Conservation (phyloP, 2,113 vertebrate genomes). For the Pipa parva region DNA sequence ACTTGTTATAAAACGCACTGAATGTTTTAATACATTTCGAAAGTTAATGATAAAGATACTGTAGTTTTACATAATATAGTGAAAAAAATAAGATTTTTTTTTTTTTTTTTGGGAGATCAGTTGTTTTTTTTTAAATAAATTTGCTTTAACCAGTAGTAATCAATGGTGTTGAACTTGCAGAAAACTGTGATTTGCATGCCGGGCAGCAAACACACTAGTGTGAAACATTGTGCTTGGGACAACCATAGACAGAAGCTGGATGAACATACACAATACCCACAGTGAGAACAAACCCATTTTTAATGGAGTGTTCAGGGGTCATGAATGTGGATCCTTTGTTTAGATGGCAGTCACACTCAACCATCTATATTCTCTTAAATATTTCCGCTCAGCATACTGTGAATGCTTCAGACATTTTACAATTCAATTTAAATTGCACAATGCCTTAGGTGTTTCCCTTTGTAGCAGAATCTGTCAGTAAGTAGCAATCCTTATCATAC, state of each 20-base stretch:
- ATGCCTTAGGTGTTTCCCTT: not conserved
- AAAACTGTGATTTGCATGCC: not conserved
- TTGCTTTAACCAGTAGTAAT: not conserved
- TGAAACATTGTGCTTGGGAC: constrained; percentile 8
- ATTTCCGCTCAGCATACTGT: constrained; percentile 1
- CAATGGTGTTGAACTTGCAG: fast-evolving
- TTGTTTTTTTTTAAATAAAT: not conserved
- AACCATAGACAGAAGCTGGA: constrained; percentile 30
- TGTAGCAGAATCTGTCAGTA: not conserved
- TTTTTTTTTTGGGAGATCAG: too few species aligned
- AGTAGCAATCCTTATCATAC: not conserved
- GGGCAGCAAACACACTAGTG: not conserved
- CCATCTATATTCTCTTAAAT: not conserved
- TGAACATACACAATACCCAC: constrained; percentile 26
- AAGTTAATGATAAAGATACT: too few species aligned
- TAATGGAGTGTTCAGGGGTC: not conserved
- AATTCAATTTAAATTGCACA: constrained; percentile 16
- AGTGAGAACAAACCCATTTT: not conserved
- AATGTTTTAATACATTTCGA: too few species aligned
- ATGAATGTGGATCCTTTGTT: not conserved
- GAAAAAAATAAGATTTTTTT: too few species aligned
- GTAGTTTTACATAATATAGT: too few species aligned
- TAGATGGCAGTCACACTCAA: not conserved
- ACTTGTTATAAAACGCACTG: too few species aligned
- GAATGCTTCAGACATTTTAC: not conserved